Percentiles rank a stretch among this genome's conserved stretches.
Conservation (phyloP, 2,797 vertebrate genomes). For the Chromis chromis region DNA sequence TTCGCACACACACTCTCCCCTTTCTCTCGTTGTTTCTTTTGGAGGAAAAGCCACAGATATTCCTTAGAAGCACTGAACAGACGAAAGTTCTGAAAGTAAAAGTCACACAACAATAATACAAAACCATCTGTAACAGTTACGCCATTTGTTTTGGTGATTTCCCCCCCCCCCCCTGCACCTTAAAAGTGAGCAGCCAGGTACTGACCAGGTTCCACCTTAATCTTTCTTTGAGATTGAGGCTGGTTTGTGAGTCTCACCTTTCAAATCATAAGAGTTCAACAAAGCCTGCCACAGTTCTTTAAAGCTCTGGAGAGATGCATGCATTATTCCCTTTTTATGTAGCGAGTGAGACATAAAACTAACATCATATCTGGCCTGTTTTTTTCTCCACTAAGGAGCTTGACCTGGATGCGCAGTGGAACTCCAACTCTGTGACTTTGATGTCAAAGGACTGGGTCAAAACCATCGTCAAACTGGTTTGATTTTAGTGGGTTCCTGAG, state of each 20-base stretch:
- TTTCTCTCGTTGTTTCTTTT: slow-evolving; percentile 17
- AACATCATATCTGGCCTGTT: slow-evolving; percentile 36
- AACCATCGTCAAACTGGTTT: slow-evolving; percentile 57
- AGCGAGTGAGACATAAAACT: slow-evolving; percentile 49
- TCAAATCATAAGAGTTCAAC: slow-evolving; percentile 34
- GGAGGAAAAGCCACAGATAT: slow-evolving; percentile 60
- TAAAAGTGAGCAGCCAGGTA: slow-evolving; percentile 46
- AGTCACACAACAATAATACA: slow-evolving; percentile 50
- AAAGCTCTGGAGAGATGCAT: slow-evolving; percentile 54
- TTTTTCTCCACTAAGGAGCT: slow-evolving; percentile 36
- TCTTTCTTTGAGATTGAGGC: slow-evolving; percentile 28
- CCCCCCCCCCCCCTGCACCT: slow-evolving; percentile 4
- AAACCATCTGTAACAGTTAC: slow-evolving; percentile 64
- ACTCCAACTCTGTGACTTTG: slow-evolving; percentile 39
- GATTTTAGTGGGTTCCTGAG: slow-evolving; percentile 77
- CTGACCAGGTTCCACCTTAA: slow-evolving; percentile 31
- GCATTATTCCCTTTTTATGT: slow-evolving; percentile 66
- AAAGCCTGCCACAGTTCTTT: slow-evolving; percentile 41
- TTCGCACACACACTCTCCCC: neutral
- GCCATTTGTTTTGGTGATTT: slow-evolving; percentile 58
- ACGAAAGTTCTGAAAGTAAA: slow-evolving; percentile 48
- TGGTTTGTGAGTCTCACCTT: slow-evolving; percentile 30
- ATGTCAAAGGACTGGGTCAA: slow-evolving; percentile 55
- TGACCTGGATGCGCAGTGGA: slow-evolving; percentile 39
- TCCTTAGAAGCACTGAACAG: slow-evolving; percentile 45